Percentiles rank a stretch among this genome's conserved stretches.
Evolutionary conservation across 1,140 invertebrate genomes (phyloP).

Genomic region (Aricia agestis): DNA sequence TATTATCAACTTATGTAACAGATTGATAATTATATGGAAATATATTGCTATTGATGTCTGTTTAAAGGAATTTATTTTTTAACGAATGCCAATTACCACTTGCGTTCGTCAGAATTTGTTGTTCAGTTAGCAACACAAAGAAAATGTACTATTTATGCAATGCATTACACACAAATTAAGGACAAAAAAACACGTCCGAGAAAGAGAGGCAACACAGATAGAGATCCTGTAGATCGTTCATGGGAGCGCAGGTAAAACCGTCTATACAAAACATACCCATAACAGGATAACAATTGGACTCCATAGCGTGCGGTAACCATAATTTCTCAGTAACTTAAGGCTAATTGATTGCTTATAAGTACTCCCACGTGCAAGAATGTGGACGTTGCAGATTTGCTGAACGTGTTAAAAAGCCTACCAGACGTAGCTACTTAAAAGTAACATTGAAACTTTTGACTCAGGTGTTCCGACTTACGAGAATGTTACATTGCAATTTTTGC

Average conservation of each 20-base stretch:
- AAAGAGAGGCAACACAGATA: no score
- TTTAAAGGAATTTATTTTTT: no score
- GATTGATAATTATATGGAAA: no score
- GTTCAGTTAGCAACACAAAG: no score
- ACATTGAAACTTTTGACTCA: constrained; percentile 1
- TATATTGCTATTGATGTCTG: no score
- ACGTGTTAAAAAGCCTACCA: constrained; percentile 21
- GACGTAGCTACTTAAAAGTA: neutral
- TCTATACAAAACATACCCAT: neutral
- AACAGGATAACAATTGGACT: constrained; percentile 16
- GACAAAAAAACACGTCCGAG: no score
- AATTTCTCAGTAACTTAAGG: constrained; percentile 22
- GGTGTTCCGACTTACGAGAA: neutral
- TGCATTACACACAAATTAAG: no score
- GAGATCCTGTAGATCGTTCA: neutral
- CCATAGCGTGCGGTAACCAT: constrained; percentile 23
- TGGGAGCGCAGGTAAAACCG: neutral
- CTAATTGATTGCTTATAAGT: constrained; percentile 55
- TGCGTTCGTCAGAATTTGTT: no score
- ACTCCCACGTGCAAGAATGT: constrained; percentile 59
- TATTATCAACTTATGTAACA: neutral
- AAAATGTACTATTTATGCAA: no score
- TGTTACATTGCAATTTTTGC: constrained; percentile 3
- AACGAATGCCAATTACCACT: no score
- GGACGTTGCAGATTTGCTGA: constrained; percentile 50